phyloP scores from a whole-genome alignment of 64 coral and sea anemone species.

The Stylophora pistillata region DNA sequence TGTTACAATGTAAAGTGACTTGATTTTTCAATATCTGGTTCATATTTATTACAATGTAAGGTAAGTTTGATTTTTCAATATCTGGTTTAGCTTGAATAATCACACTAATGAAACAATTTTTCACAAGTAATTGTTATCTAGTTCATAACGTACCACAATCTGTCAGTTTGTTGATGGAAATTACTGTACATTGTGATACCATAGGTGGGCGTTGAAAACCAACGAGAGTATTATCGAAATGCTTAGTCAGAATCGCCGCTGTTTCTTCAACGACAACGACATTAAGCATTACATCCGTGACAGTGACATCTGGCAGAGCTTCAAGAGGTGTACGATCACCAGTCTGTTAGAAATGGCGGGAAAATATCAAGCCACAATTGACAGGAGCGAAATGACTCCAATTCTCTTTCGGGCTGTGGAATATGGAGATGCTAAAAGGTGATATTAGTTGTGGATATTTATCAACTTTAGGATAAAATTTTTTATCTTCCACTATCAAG shows the following conservation, averaged over 20 bases:
- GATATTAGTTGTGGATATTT: neutral
- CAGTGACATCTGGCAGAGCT: conserved; percentile 97
- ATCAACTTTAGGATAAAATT: neutral
- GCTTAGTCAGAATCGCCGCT: conserved; percentile 60
- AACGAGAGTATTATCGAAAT: conserved; percentile 75
- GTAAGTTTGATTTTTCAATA: no score
- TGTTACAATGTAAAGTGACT: no score
- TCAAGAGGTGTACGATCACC: conserved; percentile 74
- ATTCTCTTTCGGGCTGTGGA: conserved; percentile 61
- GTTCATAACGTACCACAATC: neutral
- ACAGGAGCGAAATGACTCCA: conserved; percentile 54
- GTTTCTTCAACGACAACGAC: conserved; percentile 68
- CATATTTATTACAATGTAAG: no score
- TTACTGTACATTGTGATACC: neutral
- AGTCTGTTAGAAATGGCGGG: conserved; percentile 51
- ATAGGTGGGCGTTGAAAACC: conserved; percentile 89
- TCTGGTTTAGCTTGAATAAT: no score
- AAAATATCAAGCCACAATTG: conserved; percentile 46
- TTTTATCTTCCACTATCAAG: no score
- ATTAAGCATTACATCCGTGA: conserved; percentile 87
- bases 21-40: no score
- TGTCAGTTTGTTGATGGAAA: neutral
- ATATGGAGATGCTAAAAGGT: conserved; percentile 87
- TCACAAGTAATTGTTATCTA: neutral
- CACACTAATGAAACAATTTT: no score